A percentile compares a stretch with the other conserved stretches of the same genome.
These are phyloP conservation scores for Gracilinanus agilis DNA, from an alignment of 2,113 vertebrate genomes.

Conservation along the genomic window DNA sequence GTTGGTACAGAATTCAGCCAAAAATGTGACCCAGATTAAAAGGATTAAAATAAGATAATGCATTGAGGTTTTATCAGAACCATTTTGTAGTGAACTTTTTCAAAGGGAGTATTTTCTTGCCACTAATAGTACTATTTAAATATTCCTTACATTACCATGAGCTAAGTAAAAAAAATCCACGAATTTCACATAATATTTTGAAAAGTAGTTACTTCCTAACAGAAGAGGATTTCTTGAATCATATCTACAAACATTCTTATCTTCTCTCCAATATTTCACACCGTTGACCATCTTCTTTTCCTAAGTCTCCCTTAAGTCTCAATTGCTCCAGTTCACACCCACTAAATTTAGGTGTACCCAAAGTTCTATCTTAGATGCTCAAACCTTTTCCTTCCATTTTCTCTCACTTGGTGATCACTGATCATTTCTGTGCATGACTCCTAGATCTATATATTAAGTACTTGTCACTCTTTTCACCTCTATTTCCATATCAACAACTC, in stretches of 20 bases:
- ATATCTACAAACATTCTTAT: neutral
- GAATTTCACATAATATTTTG: conserved; percentile 39
- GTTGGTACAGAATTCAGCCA: neutral
- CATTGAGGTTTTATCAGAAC: conserved; percentile 9
- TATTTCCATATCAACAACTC: neutral
- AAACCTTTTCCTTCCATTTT: neutral
- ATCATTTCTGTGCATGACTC: neutral
- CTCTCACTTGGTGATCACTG: neutral
- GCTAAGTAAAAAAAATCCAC: conserved; percentile 21
- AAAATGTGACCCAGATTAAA: neutral
- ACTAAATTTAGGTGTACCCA: neutral
- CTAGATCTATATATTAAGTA: neutral
- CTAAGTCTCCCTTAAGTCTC: neutral
- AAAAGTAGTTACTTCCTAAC: conserved; percentile 46
- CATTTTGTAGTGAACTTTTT: conserved; percentile 38
- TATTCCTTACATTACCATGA: conserved; percentile 23
- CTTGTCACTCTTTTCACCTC: neutral
- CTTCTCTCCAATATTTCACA: neutral
- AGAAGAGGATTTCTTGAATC: neutral
- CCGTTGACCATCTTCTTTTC: neutral
- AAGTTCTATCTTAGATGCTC: neutral
- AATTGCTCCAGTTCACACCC: neutral
- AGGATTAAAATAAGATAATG: neutral
- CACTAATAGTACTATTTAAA: neutral
- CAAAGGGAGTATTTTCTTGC: neutral